Evolutionary conservation across 1,140 invertebrate genomes (phyloP).

Genomic region (Pogonomyrmex californicus): DNA sequence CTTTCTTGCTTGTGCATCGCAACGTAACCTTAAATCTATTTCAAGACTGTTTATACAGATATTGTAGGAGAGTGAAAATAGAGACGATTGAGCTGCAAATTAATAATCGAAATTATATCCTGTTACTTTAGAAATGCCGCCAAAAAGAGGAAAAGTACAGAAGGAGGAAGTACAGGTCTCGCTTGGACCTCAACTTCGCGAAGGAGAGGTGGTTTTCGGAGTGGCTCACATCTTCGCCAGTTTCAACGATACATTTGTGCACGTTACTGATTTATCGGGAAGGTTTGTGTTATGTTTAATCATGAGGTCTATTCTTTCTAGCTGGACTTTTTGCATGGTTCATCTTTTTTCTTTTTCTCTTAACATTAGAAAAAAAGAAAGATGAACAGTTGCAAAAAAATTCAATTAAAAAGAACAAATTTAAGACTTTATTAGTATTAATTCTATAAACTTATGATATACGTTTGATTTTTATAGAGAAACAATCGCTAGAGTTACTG

Average conservation of each 20-base stretch:
- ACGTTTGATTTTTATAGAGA: conserved; percentile 89
- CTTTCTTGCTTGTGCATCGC: conserved; percentile 41
- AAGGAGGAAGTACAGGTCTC: conserved; percentile 99
- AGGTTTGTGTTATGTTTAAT: conserved; percentile 87
- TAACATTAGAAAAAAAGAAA: no score
- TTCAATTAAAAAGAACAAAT: no score
- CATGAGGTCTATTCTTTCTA: neutral
- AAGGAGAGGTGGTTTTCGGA: conserved; percentile 99
- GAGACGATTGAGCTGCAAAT: neutral
- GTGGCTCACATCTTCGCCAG: conserved; percentile 99
- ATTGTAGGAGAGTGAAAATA: neutral
- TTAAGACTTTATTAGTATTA: neutral
- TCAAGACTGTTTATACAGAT: conserved; percentile 43
- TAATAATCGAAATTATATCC: conserved; percentile 7
- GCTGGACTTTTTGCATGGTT: no score
- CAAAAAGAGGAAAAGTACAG: conserved; percentile 98
- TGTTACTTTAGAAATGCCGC: conserved; percentile 92
- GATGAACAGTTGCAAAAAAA: no score
- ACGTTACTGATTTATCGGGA: conserved; percentile 99
- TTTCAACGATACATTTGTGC: conserved; percentile 99
- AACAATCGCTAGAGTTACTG: conserved; percentile 99
- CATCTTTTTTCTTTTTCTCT: no score
- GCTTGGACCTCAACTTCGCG: conserved; percentile 98
- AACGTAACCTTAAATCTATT: conserved; percentile 67
- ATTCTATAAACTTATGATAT: neutral